Evolutionary conservation across 2,888 invertebrate genomes (phyloP).

Genomic region (Hirtodrosophila confusa): DNA sequence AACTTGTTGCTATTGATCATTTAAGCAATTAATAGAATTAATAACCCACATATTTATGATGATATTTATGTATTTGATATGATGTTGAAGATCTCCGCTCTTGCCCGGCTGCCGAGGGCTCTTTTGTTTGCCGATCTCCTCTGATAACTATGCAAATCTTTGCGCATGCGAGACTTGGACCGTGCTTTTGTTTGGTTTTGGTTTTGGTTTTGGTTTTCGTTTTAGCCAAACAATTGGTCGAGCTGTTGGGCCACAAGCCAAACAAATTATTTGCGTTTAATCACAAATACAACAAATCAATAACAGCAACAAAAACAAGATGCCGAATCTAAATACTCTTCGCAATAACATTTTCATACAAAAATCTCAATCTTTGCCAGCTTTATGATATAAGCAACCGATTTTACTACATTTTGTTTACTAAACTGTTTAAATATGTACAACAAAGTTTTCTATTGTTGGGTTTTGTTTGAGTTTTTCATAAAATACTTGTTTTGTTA

Average conservation of each 20-base stretch:
- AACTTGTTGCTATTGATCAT: slow-evolving; percentile 48
- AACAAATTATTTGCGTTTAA: slow-evolving; percentile 71
- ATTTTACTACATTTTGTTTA: too few relatives aligned
- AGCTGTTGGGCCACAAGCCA: slow-evolving; percentile 55
- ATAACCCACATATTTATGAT: slow-evolving; percentile 47
- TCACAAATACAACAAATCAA: slow-evolving; percentile 27
- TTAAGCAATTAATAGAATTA: slow-evolving; percentile 53
- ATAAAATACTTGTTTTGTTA: too few relatives aligned
- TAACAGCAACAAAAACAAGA: slow-evolving; percentile 9
- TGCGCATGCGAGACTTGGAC: slow-evolving; percentile 58
- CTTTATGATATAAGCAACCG: too few relatives aligned
- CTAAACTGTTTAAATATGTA: too few relatives aligned
- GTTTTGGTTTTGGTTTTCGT: neutral
- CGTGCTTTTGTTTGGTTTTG: neutral
- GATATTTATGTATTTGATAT: neutral
- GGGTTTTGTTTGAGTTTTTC: too few relatives aligned
- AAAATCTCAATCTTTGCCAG: too few relatives aligned
- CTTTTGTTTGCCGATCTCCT: slow-evolving; percentile 56
- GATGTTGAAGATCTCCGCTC: slow-evolving; percentile 27
- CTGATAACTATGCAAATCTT: slow-evolving; percentile 65
- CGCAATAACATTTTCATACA: too few relatives aligned
- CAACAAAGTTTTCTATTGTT: too few relatives aligned
- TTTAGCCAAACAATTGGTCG: slow-evolving; percentile 15
- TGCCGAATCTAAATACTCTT: too few relatives aligned
- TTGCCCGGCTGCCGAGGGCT: slow-evolving; percentile 22